Conservation (phyloP, 2,888 invertebrate genomes). For the Hypsopygia costalis region DNA sequence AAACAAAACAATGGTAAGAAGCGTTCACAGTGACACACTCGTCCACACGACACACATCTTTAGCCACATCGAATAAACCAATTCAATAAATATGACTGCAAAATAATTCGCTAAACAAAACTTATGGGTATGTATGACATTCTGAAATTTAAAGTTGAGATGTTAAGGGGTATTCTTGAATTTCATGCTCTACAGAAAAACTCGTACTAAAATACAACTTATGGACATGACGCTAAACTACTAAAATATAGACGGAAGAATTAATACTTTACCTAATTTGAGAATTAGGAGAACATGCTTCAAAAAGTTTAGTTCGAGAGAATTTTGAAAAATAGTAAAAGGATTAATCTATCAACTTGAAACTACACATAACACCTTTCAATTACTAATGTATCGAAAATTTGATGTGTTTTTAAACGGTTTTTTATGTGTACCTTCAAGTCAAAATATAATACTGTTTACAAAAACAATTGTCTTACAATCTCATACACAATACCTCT, state of each 20-base stretch:
- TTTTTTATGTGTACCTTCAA: not conserved
- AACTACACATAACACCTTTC: not conserved
- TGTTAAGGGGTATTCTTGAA: slow-evolving; percentile 18
- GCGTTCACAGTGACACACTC: slow-evolving; percentile 40
- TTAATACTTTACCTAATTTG: slow-evolving; percentile 8
- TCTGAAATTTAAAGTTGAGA: slow-evolving; percentile 15
- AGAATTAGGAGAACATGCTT: slow-evolving; percentile 3
- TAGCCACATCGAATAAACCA: slow-evolving; percentile 44
- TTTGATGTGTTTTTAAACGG: too few relatives aligned
- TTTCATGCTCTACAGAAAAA: slow-evolving; percentile 38
- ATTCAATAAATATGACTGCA: slow-evolving; percentile 36
- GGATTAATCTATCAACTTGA: not conserved
- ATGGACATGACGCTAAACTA: slow-evolving; percentile 27
- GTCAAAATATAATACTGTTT: not conserved
- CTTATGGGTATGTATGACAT: slow-evolving; percentile 21
- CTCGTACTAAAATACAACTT: slow-evolving; percentile 22
- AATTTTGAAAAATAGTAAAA: slow-evolving; percentile 7
- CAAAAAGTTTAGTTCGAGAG: not conserved
- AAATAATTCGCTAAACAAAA: slow-evolving; percentile 47
- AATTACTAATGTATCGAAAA: too few relatives aligned
- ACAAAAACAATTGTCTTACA: too few relatives aligned
- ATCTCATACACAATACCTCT: slow-evolving; percentile 2
- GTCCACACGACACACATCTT: slow-evolving; percentile 29
- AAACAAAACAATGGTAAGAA: slow-evolving; percentile 63
- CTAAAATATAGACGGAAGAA: slow-evolving; percentile 11